Evolutionary conservation across 2,113 vertebrate genomes (phyloP).

Genomic region (Phylloscopus trochiloides): DNA sequence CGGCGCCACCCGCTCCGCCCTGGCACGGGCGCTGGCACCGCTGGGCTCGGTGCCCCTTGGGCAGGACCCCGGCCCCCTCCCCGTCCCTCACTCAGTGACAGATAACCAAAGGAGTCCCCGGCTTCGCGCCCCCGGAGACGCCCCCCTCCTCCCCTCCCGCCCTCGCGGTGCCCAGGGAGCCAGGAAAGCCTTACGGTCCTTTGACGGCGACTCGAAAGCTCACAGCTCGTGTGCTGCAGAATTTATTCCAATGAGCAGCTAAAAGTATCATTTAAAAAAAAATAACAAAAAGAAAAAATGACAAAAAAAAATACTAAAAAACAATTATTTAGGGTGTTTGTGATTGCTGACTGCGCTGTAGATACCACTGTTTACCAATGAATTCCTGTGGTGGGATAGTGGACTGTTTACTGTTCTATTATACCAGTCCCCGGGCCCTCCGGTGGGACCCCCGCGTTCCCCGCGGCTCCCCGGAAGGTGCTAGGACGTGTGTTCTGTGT

Average conservation of each 20-base stretch:
- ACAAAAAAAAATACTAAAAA: conserved; percentile 65
- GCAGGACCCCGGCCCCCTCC: conserved; percentile 33
- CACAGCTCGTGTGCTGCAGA: conserved; percentile 89
- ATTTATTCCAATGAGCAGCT: conserved; percentile 90
- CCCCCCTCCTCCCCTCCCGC: neutral
- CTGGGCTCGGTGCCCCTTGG: conserved; percentile 41
- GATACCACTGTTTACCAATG: conserved; percentile 96
- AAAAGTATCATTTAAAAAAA: conserved; percentile 72
- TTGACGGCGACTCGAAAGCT: conserved; percentile 78
- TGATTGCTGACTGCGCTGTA: conserved; percentile 95
- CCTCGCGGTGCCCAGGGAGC: conserved; percentile 46
- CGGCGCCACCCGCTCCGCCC: neutral
- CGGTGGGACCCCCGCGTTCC: conserved; percentile 75
- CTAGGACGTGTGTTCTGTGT: conserved; percentile 94
- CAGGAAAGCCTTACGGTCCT: conserved; percentile 69
- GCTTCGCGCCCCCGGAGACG: conserved; percentile 25
- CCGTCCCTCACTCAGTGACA: conserved; percentile 28
- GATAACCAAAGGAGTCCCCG: conserved; percentile 53
- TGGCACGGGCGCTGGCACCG: neutral
- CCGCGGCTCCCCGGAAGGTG: conserved; percentile 83
- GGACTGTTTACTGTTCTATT: conserved; percentile 94
- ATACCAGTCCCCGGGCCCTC: conserved; percentile 86
- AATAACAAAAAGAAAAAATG: conserved; percentile 44
- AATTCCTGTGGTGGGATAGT: conserved; percentile 94
- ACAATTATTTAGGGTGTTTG: conserved; percentile 90